Conservation (phyloP, 2,888 invertebrate species). For the Orthosia cruda region DNA sequence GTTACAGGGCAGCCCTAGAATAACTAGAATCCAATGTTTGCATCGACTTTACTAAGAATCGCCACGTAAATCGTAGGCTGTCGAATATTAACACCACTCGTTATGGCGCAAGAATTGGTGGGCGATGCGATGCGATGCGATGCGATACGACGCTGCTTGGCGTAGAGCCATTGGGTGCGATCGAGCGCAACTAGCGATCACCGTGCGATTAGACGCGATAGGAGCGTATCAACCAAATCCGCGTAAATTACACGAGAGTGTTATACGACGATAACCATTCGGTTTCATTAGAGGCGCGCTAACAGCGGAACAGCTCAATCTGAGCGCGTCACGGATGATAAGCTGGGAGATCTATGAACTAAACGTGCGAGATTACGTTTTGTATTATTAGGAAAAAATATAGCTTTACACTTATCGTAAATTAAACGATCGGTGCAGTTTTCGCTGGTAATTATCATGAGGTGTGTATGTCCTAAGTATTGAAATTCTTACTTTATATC, state of each 20-base stretch:
- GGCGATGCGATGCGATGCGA: constrained; percentile 6
- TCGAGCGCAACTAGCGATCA: constrained; percentile 18
- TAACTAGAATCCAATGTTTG: constrained; percentile 5
- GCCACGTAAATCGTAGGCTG: constrained; percentile 30
- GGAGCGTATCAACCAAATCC: constrained; percentile 19
- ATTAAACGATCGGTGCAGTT: not conserved
- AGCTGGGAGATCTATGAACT: constrained; percentile 9
- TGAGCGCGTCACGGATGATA: constrained; percentile 26
- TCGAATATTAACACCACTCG: constrained; percentile 52
- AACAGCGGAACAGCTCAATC: constrained; percentile 38
- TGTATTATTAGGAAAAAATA: not conserved
- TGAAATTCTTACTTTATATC: not conserved
- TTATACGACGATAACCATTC: constrained; percentile 1
- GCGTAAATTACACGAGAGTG: constrained; percentile 18
- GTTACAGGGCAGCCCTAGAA: constrained; percentile 19
- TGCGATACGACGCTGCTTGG: constrained; percentile 30
- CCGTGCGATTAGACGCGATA: constrained; percentile 30
- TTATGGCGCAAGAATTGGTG: constrained; percentile 14
- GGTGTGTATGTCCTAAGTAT: not conserved
- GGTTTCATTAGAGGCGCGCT: constrained; percentile 13
- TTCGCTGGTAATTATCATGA: not conserved
- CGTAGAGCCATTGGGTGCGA: constrained; percentile 3
- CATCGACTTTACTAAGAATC: constrained; percentile 37
- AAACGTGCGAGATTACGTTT: not conserved
- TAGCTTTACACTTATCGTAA: not conserved